These are phyloP conservation scores for Nannospalax galili DNA, from an alignment of 2,113 vertebrate genomes.

Conservation along the genomic window DNA sequence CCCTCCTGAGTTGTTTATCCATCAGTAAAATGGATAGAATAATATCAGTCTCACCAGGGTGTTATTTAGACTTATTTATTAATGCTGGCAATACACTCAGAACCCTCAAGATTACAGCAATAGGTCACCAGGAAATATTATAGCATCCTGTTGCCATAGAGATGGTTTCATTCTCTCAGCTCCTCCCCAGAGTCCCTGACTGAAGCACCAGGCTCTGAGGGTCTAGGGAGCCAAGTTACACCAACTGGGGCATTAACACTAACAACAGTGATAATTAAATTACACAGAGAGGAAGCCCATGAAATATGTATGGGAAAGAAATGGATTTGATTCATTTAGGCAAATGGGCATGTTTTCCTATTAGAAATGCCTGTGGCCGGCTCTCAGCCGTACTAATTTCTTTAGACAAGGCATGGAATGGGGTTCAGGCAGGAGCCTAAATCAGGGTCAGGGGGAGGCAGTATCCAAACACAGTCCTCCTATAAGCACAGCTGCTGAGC, in stretches of 20 bases:
- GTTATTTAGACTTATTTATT: constrained; percentile 73
- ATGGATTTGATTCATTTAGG: constrained; percentile 76
- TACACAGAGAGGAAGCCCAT: constrained; percentile 71
- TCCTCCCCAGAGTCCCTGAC: neutral
- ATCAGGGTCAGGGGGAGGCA: neutral
- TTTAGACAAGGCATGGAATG: neutral
- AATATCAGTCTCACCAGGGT: constrained; percentile 69
- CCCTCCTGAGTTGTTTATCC: constrained; percentile 31
- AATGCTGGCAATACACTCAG: constrained; percentile 66
- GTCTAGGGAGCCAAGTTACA: neutral
- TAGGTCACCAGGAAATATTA: constrained; percentile 74
- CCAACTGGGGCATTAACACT: constrained; percentile 61
- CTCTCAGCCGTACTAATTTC: neutral
- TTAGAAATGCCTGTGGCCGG: constrained; percentile 37
- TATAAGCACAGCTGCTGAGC: neutral
- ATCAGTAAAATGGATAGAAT: constrained; percentile 74
- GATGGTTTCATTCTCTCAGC: constrained; percentile 7
- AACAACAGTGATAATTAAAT: constrained; percentile 77
- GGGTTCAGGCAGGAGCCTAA: neutral
- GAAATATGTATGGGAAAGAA: constrained; percentile 77
- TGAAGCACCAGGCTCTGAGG: neutral
- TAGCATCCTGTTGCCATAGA: constrained; percentile 58
- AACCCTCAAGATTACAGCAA: constrained; percentile 74
- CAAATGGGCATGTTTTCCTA: constrained; percentile 70
- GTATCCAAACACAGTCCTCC: neutral